Conservation (phyloP, 2,113 vertebrate genomes). For the Engraulis encrasicolus region DNA sequence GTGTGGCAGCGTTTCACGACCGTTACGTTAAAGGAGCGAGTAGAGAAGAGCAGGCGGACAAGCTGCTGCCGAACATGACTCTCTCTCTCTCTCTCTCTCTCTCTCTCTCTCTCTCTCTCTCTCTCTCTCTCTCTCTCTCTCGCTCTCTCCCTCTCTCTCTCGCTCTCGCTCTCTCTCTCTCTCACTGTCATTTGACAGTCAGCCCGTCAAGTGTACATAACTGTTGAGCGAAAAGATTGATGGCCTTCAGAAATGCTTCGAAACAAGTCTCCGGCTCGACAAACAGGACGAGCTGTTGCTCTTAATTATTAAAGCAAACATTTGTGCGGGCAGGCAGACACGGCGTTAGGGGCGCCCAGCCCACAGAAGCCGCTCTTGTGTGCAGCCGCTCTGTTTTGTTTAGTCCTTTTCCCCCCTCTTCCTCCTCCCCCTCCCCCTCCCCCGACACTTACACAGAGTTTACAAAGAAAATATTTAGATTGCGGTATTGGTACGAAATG, state of each 20-base stretch:
- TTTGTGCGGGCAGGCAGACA: slow-evolving; percentile 64
- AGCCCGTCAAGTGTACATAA: slow-evolving; percentile 45
- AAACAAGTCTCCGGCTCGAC: slow-evolving; percentile 31
- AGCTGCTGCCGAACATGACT: slow-evolving; percentile 18
- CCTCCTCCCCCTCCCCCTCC: slow-evolving; percentile 37
- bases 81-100: no score
- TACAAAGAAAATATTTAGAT: slow-evolving; percentile 68
- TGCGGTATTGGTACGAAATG: slow-evolving; percentile 62
- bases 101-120: no score
- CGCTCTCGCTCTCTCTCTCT: no score
- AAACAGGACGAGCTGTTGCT: slow-evolving; percentile 44
- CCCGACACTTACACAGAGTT: slow-evolving; percentile 54
- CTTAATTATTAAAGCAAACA: slow-evolving; percentile 70
- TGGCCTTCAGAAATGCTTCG: slow-evolving; percentile 40
- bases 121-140: no score
- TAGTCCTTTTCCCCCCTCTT: no score
- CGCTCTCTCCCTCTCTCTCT: no score
- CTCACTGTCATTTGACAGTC: no score
- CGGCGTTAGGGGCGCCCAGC: slow-evolving; percentile 59
- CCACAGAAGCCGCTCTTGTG: slow-evolving; percentile 64
- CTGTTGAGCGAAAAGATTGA: slow-evolving; percentile 55
- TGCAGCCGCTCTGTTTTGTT: slow-evolving; percentile 61
- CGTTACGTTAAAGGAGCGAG: slow-evolving; percentile 14
- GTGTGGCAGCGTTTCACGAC: background rate
- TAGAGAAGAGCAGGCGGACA: no score